Percentiles rank a stretch among this genome's conserved stretches.
These are phyloP conservation scores for Mugil cephalus DNA, from an alignment of 2,113 vertebrate species.

Conservation along the genomic window DNA sequence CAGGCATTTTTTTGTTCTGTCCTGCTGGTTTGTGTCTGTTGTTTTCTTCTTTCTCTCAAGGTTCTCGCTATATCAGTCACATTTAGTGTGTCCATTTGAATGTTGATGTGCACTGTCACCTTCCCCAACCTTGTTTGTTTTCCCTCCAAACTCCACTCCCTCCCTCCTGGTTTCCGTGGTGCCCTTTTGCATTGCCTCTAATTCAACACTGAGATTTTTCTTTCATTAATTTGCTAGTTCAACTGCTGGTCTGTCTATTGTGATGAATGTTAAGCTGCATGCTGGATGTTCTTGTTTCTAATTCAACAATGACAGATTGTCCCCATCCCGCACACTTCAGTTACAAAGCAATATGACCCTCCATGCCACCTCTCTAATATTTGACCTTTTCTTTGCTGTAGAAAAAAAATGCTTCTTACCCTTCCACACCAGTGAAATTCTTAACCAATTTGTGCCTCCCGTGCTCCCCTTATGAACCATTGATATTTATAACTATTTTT, in stretches of 20 bases:
- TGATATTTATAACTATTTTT: slow-evolving; percentile 72
- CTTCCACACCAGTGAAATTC: slow-evolving; percentile 90
- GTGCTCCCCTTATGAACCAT: slow-evolving; percentile 91
- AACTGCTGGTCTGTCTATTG: slow-evolving; percentile 89
- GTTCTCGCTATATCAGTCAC: slow-evolving; percentile 50
- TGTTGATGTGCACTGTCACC: slow-evolving; percentile 65
- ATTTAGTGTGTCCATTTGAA: slow-evolving; percentile 57
- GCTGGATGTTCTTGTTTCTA: slow-evolving; percentile 90
- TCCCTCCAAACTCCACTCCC: slow-evolving; percentile 28
- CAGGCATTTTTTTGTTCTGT: slow-evolving; percentile 69
- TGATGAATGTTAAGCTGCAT: slow-evolving; percentile 94
- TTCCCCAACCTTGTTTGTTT: slow-evolving; percentile 30
- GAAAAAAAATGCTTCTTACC: slow-evolving; percentile 84
- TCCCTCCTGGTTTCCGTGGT: slow-evolving; percentile 51
- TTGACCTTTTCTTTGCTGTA: slow-evolving; percentile 91
- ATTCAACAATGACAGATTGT: slow-evolving; percentile 89
- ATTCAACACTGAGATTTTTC: slow-evolving; percentile 52
- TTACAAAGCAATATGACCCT: slow-evolving; percentile 90
- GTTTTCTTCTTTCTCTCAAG: slow-evolving; percentile 57
- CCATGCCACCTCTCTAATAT: slow-evolving; percentile 94
- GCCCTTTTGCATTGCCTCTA: slow-evolving; percentile 65
- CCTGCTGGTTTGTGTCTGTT: slow-evolving; percentile 59
- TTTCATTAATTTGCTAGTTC: slow-evolving; percentile 80
- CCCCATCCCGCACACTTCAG: slow-evolving; percentile 94
- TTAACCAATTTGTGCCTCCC: slow-evolving; percentile 94